Percentiles rank a stretch among this genome's conserved stretches.
Conservation (phyloP, 2,888 invertebrate genomes). For the Protula sp. region DNA sequence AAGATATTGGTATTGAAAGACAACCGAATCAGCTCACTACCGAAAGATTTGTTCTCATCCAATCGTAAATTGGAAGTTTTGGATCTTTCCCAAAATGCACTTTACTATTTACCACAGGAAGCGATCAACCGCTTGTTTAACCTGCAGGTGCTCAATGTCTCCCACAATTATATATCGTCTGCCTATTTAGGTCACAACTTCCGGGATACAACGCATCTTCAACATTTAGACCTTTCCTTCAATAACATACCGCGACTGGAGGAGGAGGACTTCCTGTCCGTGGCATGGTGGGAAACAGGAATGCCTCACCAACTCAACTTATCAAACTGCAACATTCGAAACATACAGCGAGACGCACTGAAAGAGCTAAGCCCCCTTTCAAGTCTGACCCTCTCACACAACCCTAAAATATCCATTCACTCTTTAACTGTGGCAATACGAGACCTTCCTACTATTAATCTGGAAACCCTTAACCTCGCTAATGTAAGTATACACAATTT, state of each 20-base stretch:
- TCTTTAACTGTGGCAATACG: neutral
- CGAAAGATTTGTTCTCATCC: conserved; percentile 26
- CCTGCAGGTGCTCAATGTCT: conserved; percentile 28
- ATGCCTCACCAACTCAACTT: conserved; percentile 26
- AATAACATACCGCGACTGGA: conserved; percentile 25
- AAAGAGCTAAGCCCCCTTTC: conserved; percentile 7
- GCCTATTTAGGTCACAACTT: conserved; percentile 28
- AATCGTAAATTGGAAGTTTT: conserved; percentile 24
- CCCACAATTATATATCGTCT: conserved; percentile 25
- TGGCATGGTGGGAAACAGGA: conserved; percentile 25
- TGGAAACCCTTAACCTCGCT: conserved; percentile 13
- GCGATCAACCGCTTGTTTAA: conserved; percentile 21
- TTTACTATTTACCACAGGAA: conserved; percentile 23
- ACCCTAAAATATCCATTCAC: conserved; percentile 16
- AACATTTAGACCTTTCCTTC: conserved; percentile 33
- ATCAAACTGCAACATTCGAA: conserved; percentile 27
- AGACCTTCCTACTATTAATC: neutral
- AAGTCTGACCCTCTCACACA: conserved; percentile 28
- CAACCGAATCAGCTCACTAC: conserved; percentile 27
- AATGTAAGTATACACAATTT: conserved; percentile 15
- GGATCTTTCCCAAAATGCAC: conserved; percentile 29
- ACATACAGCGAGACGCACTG: conserved; percentile 25
- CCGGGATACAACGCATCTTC: conserved; percentile 28
- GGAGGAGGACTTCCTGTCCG: conserved; percentile 24
- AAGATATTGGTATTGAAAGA: conserved; percentile 9